These are phyloP conservation scores for Trichogramma pretiosum DNA, from an alignment of 1,140 invertebrate genomes.

Conservation along the genomic window DNA sequence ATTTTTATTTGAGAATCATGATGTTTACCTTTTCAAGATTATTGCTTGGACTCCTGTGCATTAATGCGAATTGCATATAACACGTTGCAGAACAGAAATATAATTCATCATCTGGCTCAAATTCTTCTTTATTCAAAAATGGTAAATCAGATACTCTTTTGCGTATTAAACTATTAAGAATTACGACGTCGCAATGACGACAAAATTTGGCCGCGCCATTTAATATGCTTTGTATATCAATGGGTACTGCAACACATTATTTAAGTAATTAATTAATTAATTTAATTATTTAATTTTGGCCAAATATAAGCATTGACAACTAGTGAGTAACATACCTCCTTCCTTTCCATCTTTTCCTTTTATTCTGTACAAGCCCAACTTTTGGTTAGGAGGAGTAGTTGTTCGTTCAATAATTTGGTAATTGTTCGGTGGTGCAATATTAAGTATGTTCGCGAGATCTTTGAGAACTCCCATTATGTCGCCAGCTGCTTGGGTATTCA, in stretches of 20 bases:
- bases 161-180: conserved; percentile 69
- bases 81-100: conserved; percentile 80
- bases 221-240: conserved; percentile 83
- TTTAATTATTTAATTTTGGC: neutral
- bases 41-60: conserved; percentile 50
- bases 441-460: conserved; percentile 82
- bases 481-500: conserved; percentile 81
- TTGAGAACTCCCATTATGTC: conserved; percentile 85
- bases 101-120: conserved; percentile 61
- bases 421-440: conserved; percentile 76
- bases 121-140: conserved; percentile 56
- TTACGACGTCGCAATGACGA: conserved; percentile 82
- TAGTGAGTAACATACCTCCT: conserved; percentile 46
- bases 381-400: conserved; percentile 68
- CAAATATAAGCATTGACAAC: neutral
- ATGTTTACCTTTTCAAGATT: conserved; percentile 46
- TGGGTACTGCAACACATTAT: conserved; percentile 49
- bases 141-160: conserved; percentile 76
- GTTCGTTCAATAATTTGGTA: conserved; percentile 78
- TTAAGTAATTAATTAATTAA: too few relatives aligned
- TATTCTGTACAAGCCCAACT: conserved; percentile 68
- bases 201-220: conserved; percentile 85
- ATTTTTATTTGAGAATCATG: neutral
- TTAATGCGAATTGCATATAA: conserved; percentile 70
- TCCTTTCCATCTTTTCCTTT: conserved; percentile 80